Percentiles rank a stretch among this genome's conserved stretches.
phyloP scores from a whole-genome alignment of 2,797 vertebrate species.

The Benthosema pterotum region DNA sequence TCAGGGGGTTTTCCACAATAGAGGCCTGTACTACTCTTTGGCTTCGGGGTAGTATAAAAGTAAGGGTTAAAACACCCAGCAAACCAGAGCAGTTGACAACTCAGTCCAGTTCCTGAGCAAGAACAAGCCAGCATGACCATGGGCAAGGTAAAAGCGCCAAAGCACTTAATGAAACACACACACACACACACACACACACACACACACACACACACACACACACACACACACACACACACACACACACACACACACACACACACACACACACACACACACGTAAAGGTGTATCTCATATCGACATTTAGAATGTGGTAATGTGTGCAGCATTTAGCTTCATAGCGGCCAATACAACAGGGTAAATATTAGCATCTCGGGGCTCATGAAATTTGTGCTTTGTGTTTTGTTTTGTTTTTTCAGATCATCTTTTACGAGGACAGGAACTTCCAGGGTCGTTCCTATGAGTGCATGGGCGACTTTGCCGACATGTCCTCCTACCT shows the following conservation, averaged over 20 bases:
- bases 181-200: too few relatives aligned
- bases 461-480: conserved; percentile 71
- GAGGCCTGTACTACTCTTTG: conserved; percentile 49
- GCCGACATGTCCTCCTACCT: conserved; percentile 69
- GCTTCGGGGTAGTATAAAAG: conserved; percentile 72
- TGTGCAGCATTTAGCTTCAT: neutral
- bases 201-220: too few relatives aligned
- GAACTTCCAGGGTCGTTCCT: conserved; percentile 77
- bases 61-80: conserved; percentile 41
- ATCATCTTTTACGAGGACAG: conserved; percentile 82
- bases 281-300: neutral
- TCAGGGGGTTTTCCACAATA: conserved; percentile 72
- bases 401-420: conserved; percentile 59
- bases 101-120: conserved; percentile 48
- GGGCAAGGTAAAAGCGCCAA: conserved; percentile 64
- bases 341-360: too few relatives aligned
- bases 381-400: neutral
- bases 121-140: conserved; percentile 52
- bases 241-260: too few relatives aligned
- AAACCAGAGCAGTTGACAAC: conserved; percentile 46
- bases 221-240: too few relatives aligned
- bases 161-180: too few relatives aligned
- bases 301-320: neutral
- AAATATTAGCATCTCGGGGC: conserved; percentile 3
- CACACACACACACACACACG: too few relatives aligned